Evolutionary conservation across 2,113 vertebrate genomes (phyloP).

Genomic region (Nettapus auritus): DNA sequence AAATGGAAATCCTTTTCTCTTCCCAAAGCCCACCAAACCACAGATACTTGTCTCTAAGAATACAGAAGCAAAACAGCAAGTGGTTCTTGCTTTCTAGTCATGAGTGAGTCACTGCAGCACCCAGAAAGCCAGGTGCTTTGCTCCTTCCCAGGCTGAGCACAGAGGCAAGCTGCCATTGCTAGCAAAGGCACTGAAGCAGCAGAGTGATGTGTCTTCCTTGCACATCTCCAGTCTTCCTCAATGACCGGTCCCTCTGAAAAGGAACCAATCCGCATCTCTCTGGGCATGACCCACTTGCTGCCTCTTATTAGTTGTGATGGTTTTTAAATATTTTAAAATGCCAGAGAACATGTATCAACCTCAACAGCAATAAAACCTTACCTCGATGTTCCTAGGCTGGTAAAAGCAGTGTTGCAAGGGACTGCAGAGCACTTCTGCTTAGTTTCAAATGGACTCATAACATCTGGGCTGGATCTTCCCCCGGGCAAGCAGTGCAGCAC

Average conservation of each 20-base stretch:
- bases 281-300: background rate
- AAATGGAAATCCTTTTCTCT: background rate
- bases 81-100: background rate
- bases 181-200: fast-evolving
- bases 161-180: background rate
- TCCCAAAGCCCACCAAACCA: background rate
- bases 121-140: background rate
- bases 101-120: background rate
- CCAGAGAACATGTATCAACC: background rate
- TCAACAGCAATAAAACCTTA: background rate
- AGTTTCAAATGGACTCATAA: background rate
- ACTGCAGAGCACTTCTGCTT: background rate
- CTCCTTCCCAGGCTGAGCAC: background rate
- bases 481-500: background rate
- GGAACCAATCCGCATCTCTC: background rate
- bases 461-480: background rate
- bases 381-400: background rate
- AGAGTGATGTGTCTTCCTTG: fast-evolving
- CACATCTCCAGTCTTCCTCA: background rate
- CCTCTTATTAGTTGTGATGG: background rate
- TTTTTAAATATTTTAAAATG: background rate
- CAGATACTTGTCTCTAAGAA: background rate
- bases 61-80: background rate
- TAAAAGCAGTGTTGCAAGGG: background rate
- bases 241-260: background rate